A percentile compares a stretch with the other conserved stretches of the same genome.
Evolutionary conservation across 2,888 invertebrate species (phyloP).

Genomic region (Camptogramma bilineatum): DNA sequence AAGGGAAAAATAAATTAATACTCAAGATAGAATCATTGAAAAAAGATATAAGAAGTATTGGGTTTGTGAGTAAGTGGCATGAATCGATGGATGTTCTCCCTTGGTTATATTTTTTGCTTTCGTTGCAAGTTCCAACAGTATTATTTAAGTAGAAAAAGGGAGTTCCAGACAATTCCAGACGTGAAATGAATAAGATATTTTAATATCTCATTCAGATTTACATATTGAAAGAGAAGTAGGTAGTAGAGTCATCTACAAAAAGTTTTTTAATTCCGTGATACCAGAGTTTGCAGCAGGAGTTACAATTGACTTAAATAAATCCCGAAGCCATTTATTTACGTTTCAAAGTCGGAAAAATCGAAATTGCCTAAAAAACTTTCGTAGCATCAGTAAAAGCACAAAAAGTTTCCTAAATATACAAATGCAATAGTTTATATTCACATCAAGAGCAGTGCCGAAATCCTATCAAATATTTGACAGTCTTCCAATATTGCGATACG

Average conservation of each 20-base stretch:
- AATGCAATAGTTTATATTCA: conserved; percentile 8
- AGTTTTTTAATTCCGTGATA: no score
- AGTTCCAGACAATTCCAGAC: neutral
- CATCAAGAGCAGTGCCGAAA: conserved; percentile 32
- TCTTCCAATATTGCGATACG: conserved; percentile 57
- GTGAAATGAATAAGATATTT: no score
- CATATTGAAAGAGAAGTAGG: no score
- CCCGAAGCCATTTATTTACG: no score
- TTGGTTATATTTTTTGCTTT: neutral
- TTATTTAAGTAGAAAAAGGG: no score
- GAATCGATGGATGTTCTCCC: conserved; percentile 32
- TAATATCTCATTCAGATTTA: no score
- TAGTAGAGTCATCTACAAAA: no score
- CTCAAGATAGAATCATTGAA: neutral
- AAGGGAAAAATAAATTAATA: conserved; percentile 49
- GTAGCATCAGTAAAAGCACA: no score
- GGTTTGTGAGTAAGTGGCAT: conserved; percentile 16
- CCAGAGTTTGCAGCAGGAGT: no score
- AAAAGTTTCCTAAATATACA: neutral
- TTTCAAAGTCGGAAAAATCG: no score
- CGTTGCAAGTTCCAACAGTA: neutral
- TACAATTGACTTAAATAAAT: no score
- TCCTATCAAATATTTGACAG: conserved; percentile 49
- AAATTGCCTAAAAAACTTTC: no score
- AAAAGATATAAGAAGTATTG: neutral